Base-by-base conservation (phyloP, 1,140 invertebrate species). In the Drosophila carrolli region DNA sequence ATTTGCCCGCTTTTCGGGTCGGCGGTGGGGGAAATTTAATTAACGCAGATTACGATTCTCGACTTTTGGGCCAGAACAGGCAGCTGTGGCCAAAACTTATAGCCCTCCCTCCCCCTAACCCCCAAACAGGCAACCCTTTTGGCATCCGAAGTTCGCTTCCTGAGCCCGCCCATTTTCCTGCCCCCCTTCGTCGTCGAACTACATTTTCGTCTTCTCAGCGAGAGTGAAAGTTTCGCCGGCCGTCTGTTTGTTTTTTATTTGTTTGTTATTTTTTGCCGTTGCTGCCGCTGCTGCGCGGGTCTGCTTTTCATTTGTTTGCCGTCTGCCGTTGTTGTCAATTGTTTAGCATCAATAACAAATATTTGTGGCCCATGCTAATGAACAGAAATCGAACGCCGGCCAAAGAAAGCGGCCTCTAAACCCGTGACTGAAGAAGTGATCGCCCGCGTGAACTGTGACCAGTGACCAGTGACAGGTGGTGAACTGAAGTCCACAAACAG, bases 261-360 rank as follows among this genome's bases (percentile, higher is more conserved):
- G 41, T 35, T 59, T 53, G 43, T 29, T 71, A 55, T 43, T 4
- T 55, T 32, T 11, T 32, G 66, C 13, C 27, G 53, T 14, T 41
- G 32, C 16, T 27, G 27, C 40, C 9, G 29, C 40, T 11, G 29
- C 6, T 32, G 68, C 54, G 29, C 35, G 35, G 35, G 50, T 41
- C 29, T 40, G 48, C 44, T 48, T 55, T 62, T 73, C 56, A 73
- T 73, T 73, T 72, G 78, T 61, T 60, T 68, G 54, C 35, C 46
- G 55, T 47, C 71, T 75, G 44, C 23, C 44, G 61, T 56, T 78
- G 55, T 77, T 65, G 75, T 83, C 80, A 83, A 82, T 82, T 82
- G 79, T 76, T 83, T 80, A 76, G 75, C 81, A 84, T 82, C 80
- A 83, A 83, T 83, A 83, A 79, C 80, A 75, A 84, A 84, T 84